Evolutionary conservation across 2,888 invertebrate genomes (phyloP).

Genomic region (Morpho achilles): DNA sequence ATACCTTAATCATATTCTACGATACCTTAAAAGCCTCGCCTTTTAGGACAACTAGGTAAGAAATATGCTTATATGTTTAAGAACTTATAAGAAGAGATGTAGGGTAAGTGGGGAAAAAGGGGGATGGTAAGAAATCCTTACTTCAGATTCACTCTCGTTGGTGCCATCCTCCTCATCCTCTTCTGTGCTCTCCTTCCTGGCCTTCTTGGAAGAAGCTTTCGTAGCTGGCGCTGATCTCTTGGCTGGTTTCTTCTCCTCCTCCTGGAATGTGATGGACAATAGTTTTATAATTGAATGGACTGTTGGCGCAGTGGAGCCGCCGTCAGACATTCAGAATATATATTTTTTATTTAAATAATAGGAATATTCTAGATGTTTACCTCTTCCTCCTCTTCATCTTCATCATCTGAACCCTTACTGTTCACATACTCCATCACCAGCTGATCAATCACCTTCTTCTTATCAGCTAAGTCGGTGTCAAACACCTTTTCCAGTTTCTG

Average conservation of each 20-base stretch:
- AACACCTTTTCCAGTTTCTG: conserved; percentile 90
- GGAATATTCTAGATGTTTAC: conserved; percentile 7
- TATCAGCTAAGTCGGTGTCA: conserved; percentile 85
- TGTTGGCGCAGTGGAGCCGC: too few species aligned
- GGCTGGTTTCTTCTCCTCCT: conserved; percentile 78
- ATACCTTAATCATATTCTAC: too few species aligned
- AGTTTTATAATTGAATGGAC: too few species aligned
- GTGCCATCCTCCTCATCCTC: conserved; percentile 39
- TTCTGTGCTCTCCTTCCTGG: conserved; percentile 36
- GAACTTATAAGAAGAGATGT: too few species aligned
- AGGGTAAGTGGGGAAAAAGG: too few species aligned
- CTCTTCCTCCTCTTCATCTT: conserved; percentile 49
- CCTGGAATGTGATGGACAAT: conserved; percentile 22
- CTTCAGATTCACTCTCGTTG: conserved; percentile 46
- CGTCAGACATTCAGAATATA: too few species aligned
- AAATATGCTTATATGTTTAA: too few species aligned
- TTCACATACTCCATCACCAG: conserved; percentile 89
- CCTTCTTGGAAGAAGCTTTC: conserved; percentile 47
- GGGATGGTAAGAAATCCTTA: conserved; percentile 7
- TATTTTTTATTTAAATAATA: too few species aligned
- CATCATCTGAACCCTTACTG: conserved; percentile 52
- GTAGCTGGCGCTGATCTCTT: conserved; percentile 75
- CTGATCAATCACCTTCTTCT: conserved; percentile 92
- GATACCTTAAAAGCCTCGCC: too few species aligned
- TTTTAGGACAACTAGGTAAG: too few species aligned